Evolutionary conservation across 2,888 invertebrate species (phyloP).

Genomic region (Willowsia nigromaculata): DNA sequence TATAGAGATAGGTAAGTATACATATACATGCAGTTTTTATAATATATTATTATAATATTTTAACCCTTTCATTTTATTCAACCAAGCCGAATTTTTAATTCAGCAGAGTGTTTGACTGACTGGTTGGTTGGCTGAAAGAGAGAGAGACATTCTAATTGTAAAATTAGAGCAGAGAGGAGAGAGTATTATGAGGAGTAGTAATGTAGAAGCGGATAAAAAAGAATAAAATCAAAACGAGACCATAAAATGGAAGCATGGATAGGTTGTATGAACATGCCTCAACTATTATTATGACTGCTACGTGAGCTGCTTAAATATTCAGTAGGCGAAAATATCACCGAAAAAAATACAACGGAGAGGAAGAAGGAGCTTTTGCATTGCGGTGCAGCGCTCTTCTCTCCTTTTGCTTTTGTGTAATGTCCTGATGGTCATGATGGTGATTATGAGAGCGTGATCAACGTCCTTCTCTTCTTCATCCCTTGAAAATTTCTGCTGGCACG

Average conservation of each 20-base stretch:
- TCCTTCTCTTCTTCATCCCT: too few species aligned
- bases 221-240: not conserved
- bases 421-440: too few species aligned
- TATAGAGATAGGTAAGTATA: too few species aligned
- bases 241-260: not conserved
- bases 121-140: not conserved
- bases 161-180: conserved; percentile 11
- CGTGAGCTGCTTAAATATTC: conserved; percentile 63
- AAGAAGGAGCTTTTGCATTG: not conserved
- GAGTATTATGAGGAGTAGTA: not conserved
- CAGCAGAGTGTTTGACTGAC: not conserved
- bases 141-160: conserved; percentile 40
- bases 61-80: conserved; percentile 22
- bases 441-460: too few species aligned
- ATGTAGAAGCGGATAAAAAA: not conserved
- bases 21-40: not conserved
- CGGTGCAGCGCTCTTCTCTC: too few species aligned
- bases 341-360: not conserved
- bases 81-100: conserved; percentile 23
- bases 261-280: not conserved
- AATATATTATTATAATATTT: not conserved
- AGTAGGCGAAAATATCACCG: not conserved
- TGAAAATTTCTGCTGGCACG: too few species aligned
- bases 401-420: too few species aligned
- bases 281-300: conserved; percentile 42